Evolutionary conservation across 1,140 invertebrate genomes (phyloP).

Genomic region (Diachasma alloeum): DNA sequence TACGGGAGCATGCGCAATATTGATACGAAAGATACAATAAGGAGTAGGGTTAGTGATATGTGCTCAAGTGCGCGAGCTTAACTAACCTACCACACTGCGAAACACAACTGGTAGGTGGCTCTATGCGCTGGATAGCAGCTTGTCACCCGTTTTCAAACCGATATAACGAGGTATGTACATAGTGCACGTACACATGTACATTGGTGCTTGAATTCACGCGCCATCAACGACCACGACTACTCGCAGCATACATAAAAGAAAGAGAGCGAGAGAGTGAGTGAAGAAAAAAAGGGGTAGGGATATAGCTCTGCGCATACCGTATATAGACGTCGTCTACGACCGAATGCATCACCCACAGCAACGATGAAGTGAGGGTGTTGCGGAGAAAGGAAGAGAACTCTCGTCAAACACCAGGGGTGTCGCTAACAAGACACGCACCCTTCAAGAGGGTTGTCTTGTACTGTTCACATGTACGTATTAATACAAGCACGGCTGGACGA

Average conservation of each 20-base stretch:
- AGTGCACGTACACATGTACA: constrained; percentile 27
- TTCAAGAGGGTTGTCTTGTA: constrained; percentile 39
- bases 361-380: constrained; percentile 22
- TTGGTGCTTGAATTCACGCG: constrained; percentile 8
- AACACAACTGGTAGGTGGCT: constrained; percentile 26
- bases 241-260: neutral
- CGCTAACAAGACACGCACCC: constrained; percentile 63
- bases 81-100: constrained; percentile 49
- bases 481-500: constrained; percentile 1
- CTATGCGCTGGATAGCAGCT: constrained; percentile 14
- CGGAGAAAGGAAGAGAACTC: constrained; percentile 57
- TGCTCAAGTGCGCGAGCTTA: constrained; percentile 29
- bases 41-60: neutral
- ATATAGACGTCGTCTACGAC: neutral
- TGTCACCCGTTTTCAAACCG: constrained; percentile 37
- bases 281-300: neutral
- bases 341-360: constrained; percentile 2
- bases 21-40: neutral
- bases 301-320: neutral
- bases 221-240: constrained; percentile 6
- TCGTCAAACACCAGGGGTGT: constrained; percentile 63
- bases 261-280: neutral
- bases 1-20: neutral
- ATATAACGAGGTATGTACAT: constrained; percentile 49
- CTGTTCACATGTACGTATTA: constrained; percentile 17